These are phyloP conservation scores for Heliconius sara DNA, from an alignment of 2,888 invertebrate species.

Conservation along the genomic window DNA sequence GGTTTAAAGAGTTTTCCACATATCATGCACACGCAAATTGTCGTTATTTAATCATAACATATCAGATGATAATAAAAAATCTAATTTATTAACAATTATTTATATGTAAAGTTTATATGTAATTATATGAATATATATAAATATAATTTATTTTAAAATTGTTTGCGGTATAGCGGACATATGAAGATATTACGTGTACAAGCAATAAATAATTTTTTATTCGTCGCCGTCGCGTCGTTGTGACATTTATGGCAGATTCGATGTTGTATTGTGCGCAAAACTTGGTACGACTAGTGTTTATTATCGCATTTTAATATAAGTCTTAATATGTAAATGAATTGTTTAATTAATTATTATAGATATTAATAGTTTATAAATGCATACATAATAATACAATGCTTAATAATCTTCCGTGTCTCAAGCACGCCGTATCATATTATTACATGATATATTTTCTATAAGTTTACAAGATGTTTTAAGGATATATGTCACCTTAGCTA, in stretches of 20 bases:
- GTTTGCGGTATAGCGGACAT: constrained; percentile 77
- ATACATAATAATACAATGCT: not conserved
- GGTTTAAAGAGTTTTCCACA: constrained; percentile 25
- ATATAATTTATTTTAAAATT: constrained; percentile 71
- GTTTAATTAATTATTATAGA: constrained; percentile 26
- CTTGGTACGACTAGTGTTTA: constrained; percentile 69
- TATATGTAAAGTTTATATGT: constrained; percentile 57
- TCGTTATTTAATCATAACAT: constrained; percentile 59
- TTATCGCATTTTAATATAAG: constrained; percentile 30
- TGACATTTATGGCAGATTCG: constrained; percentile 71
- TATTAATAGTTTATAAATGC: constrained; percentile 17
- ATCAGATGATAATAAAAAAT: constrained; percentile 70
- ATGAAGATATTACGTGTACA: constrained; percentile 80
- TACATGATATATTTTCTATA: constrained; percentile 17
- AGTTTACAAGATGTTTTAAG: constrained; percentile 17
- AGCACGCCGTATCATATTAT: not conserved
- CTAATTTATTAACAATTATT: constrained; percentile 58
- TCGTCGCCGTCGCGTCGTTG: constrained; percentile 72
- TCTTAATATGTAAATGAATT: constrained; percentile 21
- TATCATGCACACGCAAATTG: constrained; percentile 24
- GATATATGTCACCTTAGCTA: not conserved
- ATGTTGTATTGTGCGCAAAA: constrained; percentile 80
- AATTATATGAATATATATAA: constrained; percentile 48
- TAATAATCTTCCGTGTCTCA: constrained; percentile 1
- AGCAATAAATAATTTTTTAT: constrained; percentile 82